These are phyloP conservation scores for Apostichopus japonicus DNA, from an alignment of 35 echinoderm and acorn worm species.

Conservation along the genomic window DNA sequence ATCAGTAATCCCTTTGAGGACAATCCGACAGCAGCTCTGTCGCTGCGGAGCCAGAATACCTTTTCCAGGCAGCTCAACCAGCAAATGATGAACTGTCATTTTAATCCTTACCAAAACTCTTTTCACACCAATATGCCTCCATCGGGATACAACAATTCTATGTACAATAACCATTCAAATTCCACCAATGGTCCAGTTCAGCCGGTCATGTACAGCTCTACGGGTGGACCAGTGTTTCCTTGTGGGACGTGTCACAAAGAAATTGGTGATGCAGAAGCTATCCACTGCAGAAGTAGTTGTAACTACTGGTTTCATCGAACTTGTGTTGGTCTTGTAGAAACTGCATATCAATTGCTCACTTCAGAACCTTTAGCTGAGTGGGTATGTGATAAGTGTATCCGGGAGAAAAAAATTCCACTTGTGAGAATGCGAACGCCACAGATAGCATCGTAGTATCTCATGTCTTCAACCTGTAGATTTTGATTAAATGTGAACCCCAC, in stretches of 20 bases:
- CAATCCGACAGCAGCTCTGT: slow-evolving; percentile 64
- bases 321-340: slow-evolving; percentile 79
- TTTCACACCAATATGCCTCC: slow-evolving; percentile 63
- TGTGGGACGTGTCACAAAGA: slow-evolving; percentile 84
- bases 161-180: slow-evolving; percentile 54
- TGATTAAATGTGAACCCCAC: background rate
- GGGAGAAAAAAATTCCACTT: slow-evolving; percentile 86
- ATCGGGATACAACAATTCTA: slow-evolving; percentile 43
- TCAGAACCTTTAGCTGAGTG: slow-evolving; percentile 83
- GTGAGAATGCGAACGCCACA: slow-evolving; percentile 70
- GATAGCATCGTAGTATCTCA: slow-evolving; percentile 51
- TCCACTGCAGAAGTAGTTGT: slow-evolving; percentile 85
- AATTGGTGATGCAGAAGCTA: slow-evolving; percentile 79
- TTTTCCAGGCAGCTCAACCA: slow-evolving; percentile 67
- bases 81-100: slow-evolving; percentile 80
- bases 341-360: slow-evolving; percentile 82
- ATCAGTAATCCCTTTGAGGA: slow-evolving; percentile 86
- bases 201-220: slow-evolving; percentile 67
- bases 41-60: slow-evolving; percentile 70
- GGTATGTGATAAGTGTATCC: slow-evolving; percentile 88
- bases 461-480: background rate
- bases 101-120: slow-evolving; percentile 76
- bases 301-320: slow-evolving; percentile 89
- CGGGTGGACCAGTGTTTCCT: slow-evolving; percentile 58
- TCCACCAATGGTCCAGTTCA: slow-evolving; percentile 65